A percentile compares a stretch with the other conserved stretches of the same genome.
Evolutionary conservation across 2,888 invertebrate species (phyloP).

Genomic region (Hedya salicella): DNA sequence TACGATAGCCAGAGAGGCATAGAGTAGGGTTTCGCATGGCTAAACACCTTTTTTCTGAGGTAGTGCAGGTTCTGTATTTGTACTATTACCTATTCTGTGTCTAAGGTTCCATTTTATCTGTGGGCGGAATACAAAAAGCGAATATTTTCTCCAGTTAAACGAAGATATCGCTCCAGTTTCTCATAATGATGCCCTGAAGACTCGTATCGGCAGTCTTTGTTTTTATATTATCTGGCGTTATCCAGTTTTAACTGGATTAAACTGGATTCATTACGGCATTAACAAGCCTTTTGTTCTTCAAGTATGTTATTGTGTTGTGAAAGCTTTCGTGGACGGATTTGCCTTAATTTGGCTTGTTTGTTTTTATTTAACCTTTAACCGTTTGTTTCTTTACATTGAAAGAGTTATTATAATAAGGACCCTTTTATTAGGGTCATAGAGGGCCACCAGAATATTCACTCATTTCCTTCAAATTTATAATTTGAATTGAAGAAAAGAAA

Average conservation of each 20-base stretch:
- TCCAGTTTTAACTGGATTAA: slow-evolving; percentile 1
- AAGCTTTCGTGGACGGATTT: neutral
- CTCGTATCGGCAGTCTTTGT: slow-evolving; percentile 14
- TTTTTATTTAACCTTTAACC: slow-evolving; percentile 1
- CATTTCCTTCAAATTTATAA: too few relatives aligned
- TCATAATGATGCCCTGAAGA: slow-evolving; percentile 27
- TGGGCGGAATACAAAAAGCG: neutral
- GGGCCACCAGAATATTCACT: too few relatives aligned
- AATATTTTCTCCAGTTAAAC: neutral
- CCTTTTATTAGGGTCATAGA: too few relatives aligned
- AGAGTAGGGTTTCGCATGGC: too few relatives aligned
- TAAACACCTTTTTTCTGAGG: too few relatives aligned
- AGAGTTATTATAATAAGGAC: too few relatives aligned
- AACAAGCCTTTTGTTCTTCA: slow-evolving; percentile 21
- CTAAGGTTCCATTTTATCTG: neutral
- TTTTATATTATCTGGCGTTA: slow-evolving; percentile 1
- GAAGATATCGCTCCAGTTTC: neutral
- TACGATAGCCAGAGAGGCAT: too few relatives aligned
- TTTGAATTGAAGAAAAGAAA: too few relatives aligned
- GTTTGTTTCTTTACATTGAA: neutral
- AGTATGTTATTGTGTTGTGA: slow-evolving; percentile 14
- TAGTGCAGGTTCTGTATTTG: too few relatives aligned
- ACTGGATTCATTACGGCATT: slow-evolving; percentile 1
- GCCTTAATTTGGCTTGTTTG: neutral
- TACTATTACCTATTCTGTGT: too few relatives aligned